Evolutionary conservation across 2,888 invertebrate genomes (phyloP), one percentile per base, ranked within the genome.

Genomic region (Agonopterix arenella): DNA sequence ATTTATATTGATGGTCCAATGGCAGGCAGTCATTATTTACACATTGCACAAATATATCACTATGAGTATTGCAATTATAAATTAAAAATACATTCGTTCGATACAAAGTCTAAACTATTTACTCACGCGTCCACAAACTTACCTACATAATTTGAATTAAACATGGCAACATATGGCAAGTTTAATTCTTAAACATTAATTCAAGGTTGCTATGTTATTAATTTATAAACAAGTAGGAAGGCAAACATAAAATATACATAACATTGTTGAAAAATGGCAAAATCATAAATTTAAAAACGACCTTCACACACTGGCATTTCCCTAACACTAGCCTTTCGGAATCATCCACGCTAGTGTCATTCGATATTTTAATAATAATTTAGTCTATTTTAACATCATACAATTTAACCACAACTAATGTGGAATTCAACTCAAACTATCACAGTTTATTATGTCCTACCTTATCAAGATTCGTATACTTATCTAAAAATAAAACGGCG

Each of bases 101-200:
- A 51, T 54, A 51, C 50, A 40, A 49, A 51, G 36, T 28, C 40
- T 50, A 45, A 47, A 46, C 37, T 42, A 28, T 52, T 44, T 46
- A 13, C 43, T 38, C 11, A 36, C 45, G 11, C 13, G 36, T 28
- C 10, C 37, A 16, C 8, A 46, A 13, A 46, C 37, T 2, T n/a
- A 9, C 11, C 41, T 47, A 41, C n/a, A 41, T 41, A 41, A 40
- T 40, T 43, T 43, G 82, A 83, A 83, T 84, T 80, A 85, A 85
- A 84, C 85, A 84, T 84, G 80, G 82, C 82, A 69, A 69, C 56
- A 55, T 78, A 86, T 86, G 88, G 88, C 83, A 79, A 77, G 85
- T 84, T 85, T 83, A 85, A 85, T 83, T 82, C 80, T 59, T 64
- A 70, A 66, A 57, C 0, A 13, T 44, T 40, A 28, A 45, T 48